Evolutionary conservation across 2,797 vertebrate species (phyloP).

Genomic region (Halcyon smyrnensis): DNA sequence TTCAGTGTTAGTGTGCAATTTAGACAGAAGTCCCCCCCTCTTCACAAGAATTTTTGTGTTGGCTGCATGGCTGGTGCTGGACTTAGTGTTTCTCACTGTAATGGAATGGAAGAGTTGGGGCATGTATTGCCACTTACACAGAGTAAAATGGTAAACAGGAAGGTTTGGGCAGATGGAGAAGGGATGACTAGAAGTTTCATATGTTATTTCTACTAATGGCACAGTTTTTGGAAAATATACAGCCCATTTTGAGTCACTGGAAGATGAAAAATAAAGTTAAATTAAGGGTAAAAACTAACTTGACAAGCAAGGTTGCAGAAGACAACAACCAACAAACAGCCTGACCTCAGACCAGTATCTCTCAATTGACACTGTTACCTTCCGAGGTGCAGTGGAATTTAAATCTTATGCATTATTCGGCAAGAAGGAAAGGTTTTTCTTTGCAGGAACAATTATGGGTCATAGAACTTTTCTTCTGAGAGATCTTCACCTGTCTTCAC

Average conservation of each 20-base stretch:
- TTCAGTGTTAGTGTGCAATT: neutral
- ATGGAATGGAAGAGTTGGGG: neutral
- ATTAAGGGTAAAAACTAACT: neutral
- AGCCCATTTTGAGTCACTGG: neutral
- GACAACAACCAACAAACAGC: neutral
- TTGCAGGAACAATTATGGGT: neutral
- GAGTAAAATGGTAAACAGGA: neutral
- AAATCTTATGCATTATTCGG: neutral
- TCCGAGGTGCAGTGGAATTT: neutral
- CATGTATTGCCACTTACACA: neutral
- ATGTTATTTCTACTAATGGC: neutral
- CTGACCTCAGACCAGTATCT: neutral
- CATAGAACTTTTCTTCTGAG: neutral
- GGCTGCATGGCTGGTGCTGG: neutral
- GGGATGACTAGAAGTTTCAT: neutral
- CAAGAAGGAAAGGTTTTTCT: neutral
- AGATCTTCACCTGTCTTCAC: neutral
- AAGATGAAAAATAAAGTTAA: neutral
- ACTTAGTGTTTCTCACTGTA: neutral
- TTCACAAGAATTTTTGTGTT: neutral
- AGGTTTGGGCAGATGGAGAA: neutral
- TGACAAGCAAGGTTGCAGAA: neutral
- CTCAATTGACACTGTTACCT: neutral
- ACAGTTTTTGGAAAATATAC: neutral
- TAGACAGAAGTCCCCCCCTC: neutral